Evolutionary conservation across 2,888 invertebrate genomes (phyloP).

Genomic region (Epinotia bilunana): DNA sequence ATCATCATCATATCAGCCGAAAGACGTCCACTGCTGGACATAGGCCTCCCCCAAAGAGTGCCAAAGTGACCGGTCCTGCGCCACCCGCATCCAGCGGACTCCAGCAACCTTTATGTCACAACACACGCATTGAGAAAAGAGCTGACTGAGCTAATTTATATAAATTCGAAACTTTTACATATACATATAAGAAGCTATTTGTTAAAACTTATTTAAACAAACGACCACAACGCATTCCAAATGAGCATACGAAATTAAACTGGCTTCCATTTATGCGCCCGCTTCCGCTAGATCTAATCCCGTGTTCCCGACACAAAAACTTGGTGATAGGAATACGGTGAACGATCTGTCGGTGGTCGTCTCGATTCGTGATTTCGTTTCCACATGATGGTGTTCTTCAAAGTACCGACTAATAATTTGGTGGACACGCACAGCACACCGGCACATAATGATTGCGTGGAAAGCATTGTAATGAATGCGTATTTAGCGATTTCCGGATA

Average conservation of each 20-base stretch:
- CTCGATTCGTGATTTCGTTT: conserved; percentile 42
- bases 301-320: neutral
- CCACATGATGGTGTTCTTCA: conserved; percentile 35
- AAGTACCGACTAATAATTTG: conserved; percentile 40
- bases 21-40: no score
- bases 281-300: conserved; percentile 20
- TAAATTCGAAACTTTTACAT: no score
- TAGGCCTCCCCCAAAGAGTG: no score
- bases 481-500: neutral
- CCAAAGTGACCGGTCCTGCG: no score
- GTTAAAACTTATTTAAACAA: no score
- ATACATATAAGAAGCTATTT: no score
- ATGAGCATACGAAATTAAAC: neutral
- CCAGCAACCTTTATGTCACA: no score
- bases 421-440: conserved; percentile 26
- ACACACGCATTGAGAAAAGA: no score
- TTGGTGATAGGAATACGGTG: conserved; percentile 42
- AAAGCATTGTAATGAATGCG: conserved; percentile 16
- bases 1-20: no score
- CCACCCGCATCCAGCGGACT: no score
- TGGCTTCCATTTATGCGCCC: conserved; percentile 16
- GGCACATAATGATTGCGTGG: conserved; percentile 35
- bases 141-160: no score
- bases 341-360: conserved; percentile 40
- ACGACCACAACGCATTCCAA: no score